Base-by-base conservation (phyloP, 2,888 invertebrate genomes). In the Orthosia cruda region DNA sequence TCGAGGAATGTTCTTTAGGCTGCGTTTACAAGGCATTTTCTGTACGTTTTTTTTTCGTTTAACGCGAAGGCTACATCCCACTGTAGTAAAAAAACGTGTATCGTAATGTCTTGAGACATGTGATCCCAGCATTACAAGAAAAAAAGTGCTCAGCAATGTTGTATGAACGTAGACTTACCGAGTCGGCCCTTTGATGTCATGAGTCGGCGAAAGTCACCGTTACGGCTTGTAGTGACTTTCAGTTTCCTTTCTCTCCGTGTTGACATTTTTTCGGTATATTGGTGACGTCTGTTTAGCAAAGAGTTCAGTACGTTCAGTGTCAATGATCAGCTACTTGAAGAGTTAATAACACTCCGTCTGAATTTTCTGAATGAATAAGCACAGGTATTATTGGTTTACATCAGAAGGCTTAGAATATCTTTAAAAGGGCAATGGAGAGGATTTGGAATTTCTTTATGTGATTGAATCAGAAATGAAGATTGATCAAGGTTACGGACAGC, bases 251-350 rank as follows among this genome's bases (percentile, higher is more conserved):
- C 52, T 78, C 68, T 57, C 57, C 18, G 7, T 13, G 18, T 49
- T 57, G 78, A 62, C 83, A 77, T 58, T 83, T 77, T 63, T 68
- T n/a, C 57, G n/a, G 52, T 58, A 49, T 83, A 77, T 77, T 62
- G 57, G 52, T 77, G 55, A 57, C 62, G 54, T 63, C 49, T 52
- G 77, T 68, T 61, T 23, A 15, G 49, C 47, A 62, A 12, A 59
- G 40, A 50, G 40, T 49, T 66, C 77, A 20, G 13, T 59, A 26
- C 57, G 20, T 57, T 57, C 4, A 54, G 18, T 55, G 23, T 65
- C 47, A n/a, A 20, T 3, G 15, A 45, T 55, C 16, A 45, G 63
- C 61, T 50, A 45, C 20, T 50, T 61, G 1, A 18, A 50, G 18
- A 16, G 49, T 49, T 15, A 23, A 20, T 40, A n/a, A 52, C 11